Evolutionary conservation across 1,140 invertebrate genomes (phyloP).

Genomic region (Zophobas atratus): DNA sequence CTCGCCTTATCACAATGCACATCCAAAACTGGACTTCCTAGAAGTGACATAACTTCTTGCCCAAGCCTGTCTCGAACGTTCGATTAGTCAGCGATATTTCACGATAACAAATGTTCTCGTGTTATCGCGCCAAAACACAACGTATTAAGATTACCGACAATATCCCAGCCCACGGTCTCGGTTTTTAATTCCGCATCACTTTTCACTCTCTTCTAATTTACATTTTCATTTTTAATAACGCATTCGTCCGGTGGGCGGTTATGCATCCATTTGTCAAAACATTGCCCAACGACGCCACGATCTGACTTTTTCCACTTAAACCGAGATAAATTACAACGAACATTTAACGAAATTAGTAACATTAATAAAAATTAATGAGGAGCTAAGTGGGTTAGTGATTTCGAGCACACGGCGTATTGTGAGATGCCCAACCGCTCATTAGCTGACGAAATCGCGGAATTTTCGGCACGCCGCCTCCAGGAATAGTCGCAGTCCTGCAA

Average conservation of each 20-base stretch:
- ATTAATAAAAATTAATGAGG: conserved; percentile 36
- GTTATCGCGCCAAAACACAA: background rate
- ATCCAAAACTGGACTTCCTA: conserved; percentile 4
- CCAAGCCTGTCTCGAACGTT: conserved; percentile 19
- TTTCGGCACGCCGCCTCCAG: too few species aligned
- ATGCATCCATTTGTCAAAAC: conserved; percentile 23
- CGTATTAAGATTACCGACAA: background rate
- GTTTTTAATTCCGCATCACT: background rate
- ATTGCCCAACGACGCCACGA: conserved; percentile 2
- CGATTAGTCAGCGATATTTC: conserved; percentile 22
- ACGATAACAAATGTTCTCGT: conserved; percentile 5
- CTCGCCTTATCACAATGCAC: conserved; percentile 5
- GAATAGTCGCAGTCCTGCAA: too few species aligned
- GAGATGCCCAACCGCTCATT: background rate
- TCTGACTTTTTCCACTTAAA: conserved; percentile 21
- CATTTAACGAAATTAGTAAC: conserved; percentile 34
- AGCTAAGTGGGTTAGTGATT: conserved; percentile 31
- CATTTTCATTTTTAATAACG: background rate
- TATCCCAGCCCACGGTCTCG: background rate
- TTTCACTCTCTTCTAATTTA: too few species aligned
- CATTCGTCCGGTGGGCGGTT: background rate
- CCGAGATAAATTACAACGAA: conserved; percentile 27
- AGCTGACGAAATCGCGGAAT: too few species aligned
- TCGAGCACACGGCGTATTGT: conserved; percentile 9
- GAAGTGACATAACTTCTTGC: conserved; percentile 28